Conservation (phyloP, 1,140 invertebrate species). For the Drosophila miranda region DNA sequence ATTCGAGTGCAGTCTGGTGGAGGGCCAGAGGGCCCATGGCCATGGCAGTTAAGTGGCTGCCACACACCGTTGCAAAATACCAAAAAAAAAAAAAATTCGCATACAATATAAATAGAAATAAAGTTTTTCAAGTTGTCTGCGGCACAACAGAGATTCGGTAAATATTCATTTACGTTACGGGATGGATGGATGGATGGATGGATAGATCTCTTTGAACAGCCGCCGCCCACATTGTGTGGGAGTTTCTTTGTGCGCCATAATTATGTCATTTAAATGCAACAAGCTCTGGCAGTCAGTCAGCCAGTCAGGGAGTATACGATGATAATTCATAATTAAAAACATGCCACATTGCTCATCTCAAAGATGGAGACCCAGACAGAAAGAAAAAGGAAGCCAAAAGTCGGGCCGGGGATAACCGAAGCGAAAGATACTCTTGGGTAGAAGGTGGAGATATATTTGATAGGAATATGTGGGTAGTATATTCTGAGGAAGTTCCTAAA, state of each 20-base stretch:
- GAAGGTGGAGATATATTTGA: too few species aligned
- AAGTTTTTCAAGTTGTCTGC: constrained; percentile 74
- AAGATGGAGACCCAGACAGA: constrained; percentile 11
- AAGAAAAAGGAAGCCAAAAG: too few species aligned
- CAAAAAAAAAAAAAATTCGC: constrained; percentile 70
- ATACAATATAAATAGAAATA: constrained; percentile 77
- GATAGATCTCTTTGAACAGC: constrained; percentile 22
- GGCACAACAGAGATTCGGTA: constrained; percentile 29
- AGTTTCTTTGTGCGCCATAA: constrained; percentile 76
- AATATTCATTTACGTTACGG: constrained; percentile 55
- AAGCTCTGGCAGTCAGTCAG: constrained; percentile 53
- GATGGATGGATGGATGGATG: too few species aligned
- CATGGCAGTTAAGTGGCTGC: constrained; percentile 51
- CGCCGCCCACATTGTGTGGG: constrained; percentile 60
- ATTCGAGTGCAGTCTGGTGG: constrained; percentile 41
- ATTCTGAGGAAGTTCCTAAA: too few species aligned
- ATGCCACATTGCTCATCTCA: constrained; percentile 66
- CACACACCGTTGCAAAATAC: constrained; percentile 37
- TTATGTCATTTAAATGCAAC: constrained; percentile 81
- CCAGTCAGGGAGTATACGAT: constrained; percentile 45
- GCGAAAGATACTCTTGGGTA: too few species aligned
- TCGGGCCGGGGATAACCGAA: too few species aligned
- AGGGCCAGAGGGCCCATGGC: constrained; percentile 9
- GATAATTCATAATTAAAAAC: constrained; percentile 80
- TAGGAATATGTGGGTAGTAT: too few species aligned